Base-by-base conservation (phyloP, 1,140 invertebrate species). In the Brachionus koreanus region DNA sequence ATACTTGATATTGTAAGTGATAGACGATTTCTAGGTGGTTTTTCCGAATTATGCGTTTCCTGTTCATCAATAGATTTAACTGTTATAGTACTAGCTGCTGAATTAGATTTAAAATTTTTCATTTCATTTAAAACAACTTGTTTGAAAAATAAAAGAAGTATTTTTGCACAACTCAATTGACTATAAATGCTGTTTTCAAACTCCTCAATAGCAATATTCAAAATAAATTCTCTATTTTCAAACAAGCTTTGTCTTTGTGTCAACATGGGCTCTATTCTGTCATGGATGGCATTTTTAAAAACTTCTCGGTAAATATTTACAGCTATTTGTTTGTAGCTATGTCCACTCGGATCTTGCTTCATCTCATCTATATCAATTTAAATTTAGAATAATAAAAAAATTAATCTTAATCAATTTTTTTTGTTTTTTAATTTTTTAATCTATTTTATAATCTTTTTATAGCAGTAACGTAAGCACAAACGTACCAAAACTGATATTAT, bases 51-150 rank as follows among this genome's bases (percentile, higher is more conserved):
- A 25, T 46, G 23, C 25, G 9, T 12, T 13, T 46, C 43, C 2
- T 74, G 4, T 13, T 74, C 42, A 46, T 74, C 69, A 43, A 12
- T 5, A 0, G 69, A 74, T 12, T 46, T 74, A 4, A 74, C 69
- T 10, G 19, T 74, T 9, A 74, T 74, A 10, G 19, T 46, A 25
- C 37, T 74, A 46, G 39, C 65, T 12, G 37, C 16, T 9, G 29
- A 19, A 42, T 69, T 69, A 39, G 39, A 39, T 69, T 69, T 42
- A 23, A 69, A 19, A 69, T 16, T 5, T 39, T 69, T 69, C 6
- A 69, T 37, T 33, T 69, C 65, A 39, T 69, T 69, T 9, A 69
- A 39, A 39, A 74, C 37, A 74, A 74, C 43, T 74, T 74, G 37
- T 74, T 74, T 35, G 12, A 25, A 74, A n/a, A 46, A 74, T 9